These are phyloP conservation scores for Channa maculata DNA, from an alignment of 2,113 vertebrate species.

Conservation along the genomic window DNA sequence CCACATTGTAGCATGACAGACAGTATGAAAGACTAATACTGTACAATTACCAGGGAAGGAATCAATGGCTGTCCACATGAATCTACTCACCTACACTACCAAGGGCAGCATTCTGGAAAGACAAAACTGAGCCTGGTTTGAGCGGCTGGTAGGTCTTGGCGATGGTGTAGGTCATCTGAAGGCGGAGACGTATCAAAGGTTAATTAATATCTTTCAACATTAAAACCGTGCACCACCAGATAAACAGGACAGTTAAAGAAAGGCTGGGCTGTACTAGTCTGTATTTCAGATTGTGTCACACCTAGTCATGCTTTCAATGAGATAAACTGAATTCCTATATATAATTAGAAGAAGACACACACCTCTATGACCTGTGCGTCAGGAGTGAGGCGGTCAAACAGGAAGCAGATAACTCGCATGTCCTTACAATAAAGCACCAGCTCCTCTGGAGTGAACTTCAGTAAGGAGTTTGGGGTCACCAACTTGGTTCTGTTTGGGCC, in stretches of 20 bases:
- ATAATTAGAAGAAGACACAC: neutral
- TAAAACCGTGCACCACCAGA: constrained; percentile 3
- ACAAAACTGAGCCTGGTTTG: constrained; percentile 79
- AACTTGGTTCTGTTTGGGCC: constrained; percentile 89
- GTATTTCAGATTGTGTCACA: neutral
- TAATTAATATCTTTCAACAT: constrained; percentile 48
- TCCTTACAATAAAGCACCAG: constrained; percentile 90
- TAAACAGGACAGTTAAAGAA: neutral
- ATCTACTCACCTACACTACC: constrained; percentile 83
- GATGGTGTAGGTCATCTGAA: constrained; percentile 86
- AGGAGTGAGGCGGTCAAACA: constrained; percentile 87
- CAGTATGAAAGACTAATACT: neutral
- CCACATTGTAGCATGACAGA: neutral
- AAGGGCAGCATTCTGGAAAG: constrained; percentile 85
- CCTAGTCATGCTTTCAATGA: neutral
- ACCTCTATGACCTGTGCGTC: constrained; percentile 90
- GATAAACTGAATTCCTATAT: neutral
- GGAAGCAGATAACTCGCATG: constrained; percentile 90
- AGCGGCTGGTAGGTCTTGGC: constrained; percentile 87
- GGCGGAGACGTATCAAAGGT: constrained; percentile 58
- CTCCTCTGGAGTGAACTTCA: constrained; percentile 94
- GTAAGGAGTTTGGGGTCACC: constrained; percentile 86
- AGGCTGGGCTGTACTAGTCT: too few relatives aligned
- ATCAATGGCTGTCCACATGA: neutral
- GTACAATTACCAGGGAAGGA: constrained; percentile 10